Conservation (phyloP, 2,113 vertebrate genomes). For the Leiothrix lutea region DNA sequence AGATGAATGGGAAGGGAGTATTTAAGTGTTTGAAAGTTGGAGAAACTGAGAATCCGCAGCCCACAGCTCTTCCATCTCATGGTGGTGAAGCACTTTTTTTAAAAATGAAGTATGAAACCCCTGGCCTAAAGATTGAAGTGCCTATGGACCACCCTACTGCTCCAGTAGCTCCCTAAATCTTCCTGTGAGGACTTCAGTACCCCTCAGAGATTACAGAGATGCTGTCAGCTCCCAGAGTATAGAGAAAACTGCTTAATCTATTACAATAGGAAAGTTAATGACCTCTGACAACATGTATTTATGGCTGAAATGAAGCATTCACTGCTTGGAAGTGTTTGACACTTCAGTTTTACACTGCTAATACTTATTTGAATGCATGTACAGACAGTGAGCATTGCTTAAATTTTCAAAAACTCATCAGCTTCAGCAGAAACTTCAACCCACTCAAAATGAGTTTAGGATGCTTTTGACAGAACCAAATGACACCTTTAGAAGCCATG, state of each 20-base stretch:
- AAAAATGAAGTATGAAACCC: neutral
- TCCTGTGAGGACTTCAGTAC: neutral
- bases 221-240: neutral
- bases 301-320: conserved; percentile 64
- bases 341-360: conserved; percentile 15
- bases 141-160: neutral
- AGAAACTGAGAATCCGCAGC: neutral
- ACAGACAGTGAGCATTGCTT: neutral
- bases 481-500: neutral
- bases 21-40: neutral
- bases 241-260: conserved; percentile 31
- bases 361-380: neutral
- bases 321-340: conserved; percentile 24
- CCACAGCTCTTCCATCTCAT: conserved; percentile 1
- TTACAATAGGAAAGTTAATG: conserved; percentile 56
- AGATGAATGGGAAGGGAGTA: neutral
- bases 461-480: conserved; percentile 8
- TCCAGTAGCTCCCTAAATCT: neutral
- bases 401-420: neutral
- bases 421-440: conserved; percentile 5
- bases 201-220: neutral
- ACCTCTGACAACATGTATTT: conserved; percentile 59
- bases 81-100: conserved; percentile 3
- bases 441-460: conserved; percentile 8
- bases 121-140: neutral